A percentile compares a stretch with the other conserved stretches of the same genome.
Evolutionary conservation across 2,888 invertebrate genomes (phyloP).

Genomic region (Pedicia rivosa): DNA sequence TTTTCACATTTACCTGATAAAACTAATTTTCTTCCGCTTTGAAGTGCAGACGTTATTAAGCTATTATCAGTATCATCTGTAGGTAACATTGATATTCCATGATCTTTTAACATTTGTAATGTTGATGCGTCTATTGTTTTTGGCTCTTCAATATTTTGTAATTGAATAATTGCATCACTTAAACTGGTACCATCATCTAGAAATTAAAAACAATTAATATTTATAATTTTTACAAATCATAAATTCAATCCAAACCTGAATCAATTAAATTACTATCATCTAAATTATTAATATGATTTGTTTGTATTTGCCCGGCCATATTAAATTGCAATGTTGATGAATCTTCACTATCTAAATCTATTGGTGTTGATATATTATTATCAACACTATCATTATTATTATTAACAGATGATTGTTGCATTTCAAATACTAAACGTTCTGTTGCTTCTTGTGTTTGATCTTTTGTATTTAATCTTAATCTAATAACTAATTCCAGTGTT

Average conservation of each 20-base stretch:
- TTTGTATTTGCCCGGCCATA: neutral
- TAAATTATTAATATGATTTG: neutral
- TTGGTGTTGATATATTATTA: slow-evolving; percentile 3
- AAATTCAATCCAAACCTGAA: too few relatives aligned
- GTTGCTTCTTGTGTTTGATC: slow-evolving; percentile 5
- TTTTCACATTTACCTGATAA: slow-evolving; percentile 71
- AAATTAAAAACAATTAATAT: too few relatives aligned
- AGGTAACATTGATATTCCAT: slow-evolving; percentile 77
- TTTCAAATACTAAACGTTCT: neutral
- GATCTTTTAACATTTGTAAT: slow-evolving; percentile 57
- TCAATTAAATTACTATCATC: neutral
- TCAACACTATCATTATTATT: neutral
- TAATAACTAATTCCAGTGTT: slow-evolving; percentile 33
- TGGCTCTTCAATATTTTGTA: slow-evolving; percentile 14
- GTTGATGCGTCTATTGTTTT: slow-evolving; percentile 22
- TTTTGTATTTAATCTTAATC: neutral
- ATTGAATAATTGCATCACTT: slow-evolving; percentile 10
- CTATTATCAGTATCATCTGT: slow-evolving; percentile 49
- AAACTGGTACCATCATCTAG: slow-evolving; percentile 7
- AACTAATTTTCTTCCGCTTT: slow-evolving; percentile 72
- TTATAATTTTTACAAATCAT: too few relatives aligned
- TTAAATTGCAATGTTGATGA: slow-evolving; percentile 1
- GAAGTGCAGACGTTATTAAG: slow-evolving; percentile 62
- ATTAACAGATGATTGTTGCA: slow-evolving; percentile 1
- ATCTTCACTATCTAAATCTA: neutral